These are phyloP conservation scores for Auanema freiburgensis DNA, from an alignment of 2,888 invertebrate genomes.

Conservation along the genomic window DNA sequence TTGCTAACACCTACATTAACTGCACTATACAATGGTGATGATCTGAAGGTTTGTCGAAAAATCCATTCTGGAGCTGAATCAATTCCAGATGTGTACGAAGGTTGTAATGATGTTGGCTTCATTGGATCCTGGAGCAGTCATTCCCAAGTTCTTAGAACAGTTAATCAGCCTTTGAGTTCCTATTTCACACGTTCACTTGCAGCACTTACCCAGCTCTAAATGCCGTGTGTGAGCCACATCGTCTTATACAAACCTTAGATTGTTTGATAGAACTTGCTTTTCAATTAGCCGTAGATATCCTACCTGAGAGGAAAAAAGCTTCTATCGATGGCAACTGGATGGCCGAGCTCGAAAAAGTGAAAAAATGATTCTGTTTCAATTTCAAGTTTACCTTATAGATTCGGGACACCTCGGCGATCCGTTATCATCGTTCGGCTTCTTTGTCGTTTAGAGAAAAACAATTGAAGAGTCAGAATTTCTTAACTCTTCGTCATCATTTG, in stretches of 20 bases:
- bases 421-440: not conserved
- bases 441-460: conserved; percentile 1
- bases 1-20: conserved; percentile 12
- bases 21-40: conserved; percentile 17
- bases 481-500: conserved; percentile 26
- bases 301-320: not conserved
- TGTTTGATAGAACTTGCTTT: conserved; percentile 20
- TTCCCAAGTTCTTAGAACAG: conserved; percentile 41
- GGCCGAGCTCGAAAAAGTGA: conserved; percentile 13
- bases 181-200: not conserved
- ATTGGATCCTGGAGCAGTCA: conserved; percentile 30
- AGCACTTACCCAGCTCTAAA: conserved; percentile 26
- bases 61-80: not conserved
- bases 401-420: not conserved
- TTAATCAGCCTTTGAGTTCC: conserved; percentile 11
- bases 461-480: not conserved
- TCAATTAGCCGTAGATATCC: conserved; percentile 21
- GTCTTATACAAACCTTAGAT: conserved; percentile 23
- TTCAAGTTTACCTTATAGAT: too few relatives aligned
- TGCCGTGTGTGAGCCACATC: conserved; percentile 29
- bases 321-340: conserved; percentile 6
- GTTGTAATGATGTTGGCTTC: conserved; percentile 24
- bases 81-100: conserved; percentile 14
- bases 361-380: not conserved
- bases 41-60: conserved; percentile 7